A percentile compares a stretch with the other conserved stretches of the same genome.
Evolutionary conservation across 2,888 invertebrate species (phyloP).

Genomic region (Lissonota sp.): DNA sequence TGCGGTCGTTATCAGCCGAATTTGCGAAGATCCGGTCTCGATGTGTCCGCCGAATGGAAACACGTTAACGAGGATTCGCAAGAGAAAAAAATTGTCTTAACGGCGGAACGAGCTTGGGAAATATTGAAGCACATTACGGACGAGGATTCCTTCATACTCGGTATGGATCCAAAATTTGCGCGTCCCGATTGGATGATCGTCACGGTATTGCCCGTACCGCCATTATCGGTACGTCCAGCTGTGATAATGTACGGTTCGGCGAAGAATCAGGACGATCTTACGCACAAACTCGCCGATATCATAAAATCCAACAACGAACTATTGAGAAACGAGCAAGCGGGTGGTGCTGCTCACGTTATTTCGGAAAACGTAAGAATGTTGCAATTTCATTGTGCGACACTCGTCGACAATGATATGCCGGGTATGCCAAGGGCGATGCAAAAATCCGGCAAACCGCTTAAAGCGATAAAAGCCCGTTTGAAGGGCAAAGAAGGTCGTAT

Average conservation of each 20-base stretch:
- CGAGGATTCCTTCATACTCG: constrained; percentile 97
- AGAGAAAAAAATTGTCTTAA: constrained; percentile 96
- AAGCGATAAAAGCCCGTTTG: constrained; percentile 97
- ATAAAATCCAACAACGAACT: constrained; percentile 99
- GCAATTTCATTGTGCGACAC: constrained; percentile 99
- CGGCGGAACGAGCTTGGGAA: constrained; percentile 98
- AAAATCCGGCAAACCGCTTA: constrained; percentile 99
- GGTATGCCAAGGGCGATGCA: constrained; percentile 99
- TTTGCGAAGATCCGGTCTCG: constrained; percentile 94
- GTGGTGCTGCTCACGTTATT: constrained; percentile 98
- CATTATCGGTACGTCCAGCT: constrained; percentile 97
- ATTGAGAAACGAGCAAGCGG: constrained; percentile 96
- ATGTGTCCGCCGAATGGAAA: constrained; percentile 99
- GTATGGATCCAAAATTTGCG: constrained; percentile 98
- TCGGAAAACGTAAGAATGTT: constrained; percentile 98
- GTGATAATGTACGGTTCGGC: constrained; percentile 99
- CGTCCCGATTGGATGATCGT: constrained; percentile 99
- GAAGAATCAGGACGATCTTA: constrained; percentile 99
- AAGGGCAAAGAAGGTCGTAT: constrained; percentile 99
- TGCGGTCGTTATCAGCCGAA: constrained; percentile 99
- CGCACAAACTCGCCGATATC: constrained; percentile 99
- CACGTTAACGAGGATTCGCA: constrained; percentile 99
- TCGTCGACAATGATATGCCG: constrained; percentile 99
- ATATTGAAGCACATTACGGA: constrained; percentile 98
- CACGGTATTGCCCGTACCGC: constrained; percentile 98